Percentiles rank a stretch among this genome's conserved stretches.
Conservation (phyloP, 2,888 invertebrate species). For the Ophraella communa region DNA sequence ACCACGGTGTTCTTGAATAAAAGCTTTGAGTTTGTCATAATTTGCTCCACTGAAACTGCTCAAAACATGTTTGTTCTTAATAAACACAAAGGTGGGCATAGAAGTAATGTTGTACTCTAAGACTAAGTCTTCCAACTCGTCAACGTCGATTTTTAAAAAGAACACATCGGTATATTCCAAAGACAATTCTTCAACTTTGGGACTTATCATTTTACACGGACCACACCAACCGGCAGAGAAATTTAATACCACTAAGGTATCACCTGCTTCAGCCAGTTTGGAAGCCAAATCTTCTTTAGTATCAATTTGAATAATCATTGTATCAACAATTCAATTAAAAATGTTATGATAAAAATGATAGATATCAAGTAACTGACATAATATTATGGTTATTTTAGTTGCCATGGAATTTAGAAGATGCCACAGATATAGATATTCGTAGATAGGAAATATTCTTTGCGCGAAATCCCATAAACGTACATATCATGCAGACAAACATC, state of each 20-base stretch:
- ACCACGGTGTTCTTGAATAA: constrained; percentile 62
- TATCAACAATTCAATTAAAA: not conserved
- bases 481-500: too few species aligned
- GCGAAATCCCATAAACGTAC: too few species aligned
- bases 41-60: constrained; percentile 83
- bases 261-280: constrained; percentile 76
- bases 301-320: constrained; percentile 11
- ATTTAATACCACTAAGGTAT: constrained; percentile 84
- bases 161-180: constrained; percentile 63
- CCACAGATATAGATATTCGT: too few species aligned
- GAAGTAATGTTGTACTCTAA: constrained; percentile 79
- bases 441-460: too few species aligned
- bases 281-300: constrained; percentile 72
- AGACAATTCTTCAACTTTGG: constrained; percentile 78
- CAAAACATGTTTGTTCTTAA: constrained; percentile 74
- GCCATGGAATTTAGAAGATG: too few species aligned
- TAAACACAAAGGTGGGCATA: constrained; percentile 90
- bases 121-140: constrained; percentile 84
- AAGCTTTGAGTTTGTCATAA: constrained; percentile 70
- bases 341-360: not conserved
- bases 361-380: not conserved
- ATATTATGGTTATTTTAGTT: not conserved
- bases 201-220: constrained; percentile 88
- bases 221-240: constrained; percentile 94
- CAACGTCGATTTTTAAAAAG: constrained; percentile 75